These are phyloP conservation scores for Pygathrix nemaeus DNA, from an alignment of 2,113 vertebrate genomes.

Conservation along the genomic window DNA sequence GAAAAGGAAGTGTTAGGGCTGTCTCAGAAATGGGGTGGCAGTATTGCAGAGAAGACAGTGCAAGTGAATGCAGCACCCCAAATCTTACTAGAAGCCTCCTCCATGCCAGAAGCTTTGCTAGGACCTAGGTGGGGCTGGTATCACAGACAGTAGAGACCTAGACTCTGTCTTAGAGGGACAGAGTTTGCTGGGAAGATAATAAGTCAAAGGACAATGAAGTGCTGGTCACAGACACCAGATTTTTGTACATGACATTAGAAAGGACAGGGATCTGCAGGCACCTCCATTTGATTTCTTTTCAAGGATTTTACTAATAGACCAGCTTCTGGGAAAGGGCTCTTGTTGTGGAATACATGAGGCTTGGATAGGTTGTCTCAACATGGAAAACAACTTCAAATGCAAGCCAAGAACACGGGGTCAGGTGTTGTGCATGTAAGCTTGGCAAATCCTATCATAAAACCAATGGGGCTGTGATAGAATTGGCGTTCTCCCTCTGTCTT, in stretches of 20 bases:
- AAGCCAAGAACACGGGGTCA: slow-evolving; percentile 40
- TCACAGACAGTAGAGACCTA: not conserved
- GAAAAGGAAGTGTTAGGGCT: not conserved
- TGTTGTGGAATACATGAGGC: not conserved
- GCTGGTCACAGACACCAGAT: not conserved
- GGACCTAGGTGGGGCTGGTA: not conserved
- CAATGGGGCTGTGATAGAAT: not conserved
- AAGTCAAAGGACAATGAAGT: not conserved
- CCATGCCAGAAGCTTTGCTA: not conserved
- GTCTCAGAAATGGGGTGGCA: not conserved
- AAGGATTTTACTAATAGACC: not conserved
- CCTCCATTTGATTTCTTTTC: not conserved
- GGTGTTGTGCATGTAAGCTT: slow-evolving; percentile 13
- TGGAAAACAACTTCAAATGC: not conserved
- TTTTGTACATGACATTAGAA: not conserved
- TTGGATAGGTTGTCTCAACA: not conserved
- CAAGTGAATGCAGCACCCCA: not conserved
- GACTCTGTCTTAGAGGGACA: not conserved
- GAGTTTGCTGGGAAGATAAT: not conserved
- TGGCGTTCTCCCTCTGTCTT: not conserved
- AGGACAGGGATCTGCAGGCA: not conserved
- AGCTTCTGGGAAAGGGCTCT: not conserved
- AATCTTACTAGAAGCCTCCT: not conserved
- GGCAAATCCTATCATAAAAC: slow-evolving; percentile 34
- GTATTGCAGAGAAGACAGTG: not conserved